phyloP scores from a whole-genome alignment of 2,888 invertebrate genomes.

The Hydriomena furcata region DNA sequence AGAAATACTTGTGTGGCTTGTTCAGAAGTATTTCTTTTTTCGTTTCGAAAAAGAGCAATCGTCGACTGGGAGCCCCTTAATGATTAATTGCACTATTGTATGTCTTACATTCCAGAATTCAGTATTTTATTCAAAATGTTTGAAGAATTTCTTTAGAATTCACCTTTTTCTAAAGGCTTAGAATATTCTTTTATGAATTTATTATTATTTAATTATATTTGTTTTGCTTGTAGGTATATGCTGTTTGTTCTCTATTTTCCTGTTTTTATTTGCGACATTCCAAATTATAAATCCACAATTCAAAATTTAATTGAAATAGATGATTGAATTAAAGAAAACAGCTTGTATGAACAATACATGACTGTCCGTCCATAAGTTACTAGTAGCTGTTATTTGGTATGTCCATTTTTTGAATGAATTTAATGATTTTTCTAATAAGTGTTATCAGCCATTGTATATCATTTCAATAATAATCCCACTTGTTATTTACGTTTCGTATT shows the following conservation, averaged over 20 bases:
- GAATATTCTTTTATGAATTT: slow-evolving; percentile 1
- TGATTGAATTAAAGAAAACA: slow-evolving; percentile 9
- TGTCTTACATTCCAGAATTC: slow-evolving; percentile 58
- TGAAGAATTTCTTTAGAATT: slow-evolving; percentile 4
- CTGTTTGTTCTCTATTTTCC: background rate
- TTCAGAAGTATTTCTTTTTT: too few species aligned
- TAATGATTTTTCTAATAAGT: background rate
- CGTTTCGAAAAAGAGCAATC: too few species aligned
- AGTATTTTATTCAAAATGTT: slow-evolving; percentile 43
- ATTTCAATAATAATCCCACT: slow-evolving; percentile 4
- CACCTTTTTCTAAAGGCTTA: background rate
- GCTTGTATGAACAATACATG: slow-evolving; percentile 17
- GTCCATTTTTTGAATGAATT: slow-evolving; percentile 4
- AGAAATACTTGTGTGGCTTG: too few species aligned
- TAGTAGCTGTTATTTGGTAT: slow-evolving; percentile 5
- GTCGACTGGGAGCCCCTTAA: too few species aligned
- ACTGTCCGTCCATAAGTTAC: slow-evolving; percentile 25
- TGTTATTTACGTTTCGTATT: slow-evolving; percentile 5
- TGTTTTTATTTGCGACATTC: slow-evolving; percentile 11
- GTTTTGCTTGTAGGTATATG: background rate
- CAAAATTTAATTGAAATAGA: background rate
- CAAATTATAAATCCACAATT: background rate
- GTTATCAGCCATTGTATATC: slow-evolving; percentile 2
- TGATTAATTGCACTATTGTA: slow-evolving; percentile 30
- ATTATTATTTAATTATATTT: too few species aligned